Conservation (phyloP, 2,113 vertebrate genomes). For the Phocoena sinus region DNA sequence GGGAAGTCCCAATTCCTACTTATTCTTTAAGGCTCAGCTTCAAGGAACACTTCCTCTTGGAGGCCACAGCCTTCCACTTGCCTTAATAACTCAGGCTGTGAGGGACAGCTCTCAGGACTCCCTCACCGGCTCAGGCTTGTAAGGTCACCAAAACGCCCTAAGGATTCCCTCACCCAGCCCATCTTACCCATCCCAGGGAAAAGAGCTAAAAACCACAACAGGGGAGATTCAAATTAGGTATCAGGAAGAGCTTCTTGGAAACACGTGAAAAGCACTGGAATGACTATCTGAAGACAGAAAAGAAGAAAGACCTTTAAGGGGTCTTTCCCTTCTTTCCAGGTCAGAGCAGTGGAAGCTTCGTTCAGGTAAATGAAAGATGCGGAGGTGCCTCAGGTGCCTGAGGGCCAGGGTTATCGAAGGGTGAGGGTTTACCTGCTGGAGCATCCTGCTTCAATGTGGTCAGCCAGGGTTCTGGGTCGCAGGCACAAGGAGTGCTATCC, state of each 20-base stretch:
- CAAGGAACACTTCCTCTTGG: background rate
- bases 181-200: background rate
- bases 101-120: background rate
- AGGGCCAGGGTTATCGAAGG: background rate
- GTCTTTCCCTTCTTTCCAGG: background rate
- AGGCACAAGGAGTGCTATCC: slow-evolving; percentile 7
- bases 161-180: background rate
- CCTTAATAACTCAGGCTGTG: background rate
- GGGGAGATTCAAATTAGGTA: background rate
- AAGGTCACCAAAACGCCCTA: background rate
- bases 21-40: slow-evolving; percentile 32
- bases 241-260: background rate
- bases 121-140: background rate
- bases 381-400: background rate
- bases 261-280: background rate
- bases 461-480: slow-evolving; percentile 2
- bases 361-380: background rate
- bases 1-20: background rate
- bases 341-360: background rate
- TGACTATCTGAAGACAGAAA: background rate
- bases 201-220: background rate
- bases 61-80: background rate
- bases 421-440: slow-evolving; percentile 60
- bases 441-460: slow-evolving; percentile 55
- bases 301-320: background rate